Percentiles rank a stretch among this genome's conserved stretches.
These are phyloP conservation scores for Ascidia mentula DNA, from an alignment of 23 tunicate species.

Conservation along the genomic window DNA sequence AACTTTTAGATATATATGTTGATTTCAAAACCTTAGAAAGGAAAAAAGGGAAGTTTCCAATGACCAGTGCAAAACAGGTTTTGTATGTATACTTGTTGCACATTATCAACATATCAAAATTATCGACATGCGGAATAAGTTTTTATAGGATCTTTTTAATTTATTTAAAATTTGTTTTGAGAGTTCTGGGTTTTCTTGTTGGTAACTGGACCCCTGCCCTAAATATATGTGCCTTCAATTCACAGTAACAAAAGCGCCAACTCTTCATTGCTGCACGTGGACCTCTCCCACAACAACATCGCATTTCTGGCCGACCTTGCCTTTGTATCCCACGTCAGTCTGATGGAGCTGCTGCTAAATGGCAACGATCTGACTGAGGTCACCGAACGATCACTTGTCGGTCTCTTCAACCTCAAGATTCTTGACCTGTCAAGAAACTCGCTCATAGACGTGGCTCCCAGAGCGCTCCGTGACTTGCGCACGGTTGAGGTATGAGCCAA, in stretches of 20 bases:
- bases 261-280: slow-evolving; percentile 8
- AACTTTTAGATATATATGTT: too few species aligned
- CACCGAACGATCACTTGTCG: slow-evolving; percentile 8
- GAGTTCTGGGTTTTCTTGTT: too few species aligned
- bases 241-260: neutral
- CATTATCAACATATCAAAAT: too few species aligned
- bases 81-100: too few species aligned
- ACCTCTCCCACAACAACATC: slow-evolving; percentile 21
- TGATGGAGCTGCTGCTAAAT: slow-evolving; percentile 3
- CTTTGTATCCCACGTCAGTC: slow-evolving; percentile 17
- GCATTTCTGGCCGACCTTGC: neutral
- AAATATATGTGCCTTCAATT: too few species aligned
- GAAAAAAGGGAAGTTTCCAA: too few species aligned
- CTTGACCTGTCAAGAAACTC: slow-evolving; percentile 14
- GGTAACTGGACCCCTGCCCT: too few species aligned
- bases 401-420: slow-evolving; percentile 4
- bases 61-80: too few species aligned
- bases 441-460: slow-evolving; percentile 33
- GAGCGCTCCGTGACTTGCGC: slow-evolving; percentile 14
- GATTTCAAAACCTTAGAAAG: too few species aligned
- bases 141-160: too few species aligned
- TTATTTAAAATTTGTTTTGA: too few species aligned
- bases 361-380: slow-evolving; percentile 19
- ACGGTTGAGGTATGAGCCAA: slow-evolving; percentile 20
- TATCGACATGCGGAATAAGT: too few species aligned